These are phyloP conservation scores for Sphaerophoria taeniata DNA, from an alignment of 2,888 invertebrate genomes.

Conservation along the genomic window DNA sequence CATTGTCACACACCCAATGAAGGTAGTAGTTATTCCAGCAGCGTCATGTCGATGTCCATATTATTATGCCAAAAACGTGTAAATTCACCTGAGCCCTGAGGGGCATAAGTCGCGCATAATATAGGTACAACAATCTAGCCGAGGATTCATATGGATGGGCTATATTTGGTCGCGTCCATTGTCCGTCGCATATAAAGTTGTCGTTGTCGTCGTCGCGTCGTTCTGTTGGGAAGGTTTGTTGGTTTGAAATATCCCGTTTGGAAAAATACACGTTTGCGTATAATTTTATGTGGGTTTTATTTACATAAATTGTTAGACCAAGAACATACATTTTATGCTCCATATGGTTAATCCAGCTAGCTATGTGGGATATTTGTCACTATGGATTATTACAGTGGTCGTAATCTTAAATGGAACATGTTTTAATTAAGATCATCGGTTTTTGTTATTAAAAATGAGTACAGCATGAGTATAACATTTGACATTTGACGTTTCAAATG, in stretches of 20 bases:
- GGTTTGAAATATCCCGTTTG: constrained; percentile 63
- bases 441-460: too few relatives aligned
- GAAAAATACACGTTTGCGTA: constrained; percentile 70
- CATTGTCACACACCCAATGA: constrained; percentile 62
- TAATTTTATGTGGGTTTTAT: constrained; percentile 71
- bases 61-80: constrained; percentile 75
- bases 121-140: neutral
- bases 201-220: neutral
- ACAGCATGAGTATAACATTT: too few relatives aligned
- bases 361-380: neutral
- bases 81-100: constrained; percentile 71
- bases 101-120: constrained; percentile 9
- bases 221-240: constrained; percentile 16
- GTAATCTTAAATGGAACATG: too few relatives aligned
- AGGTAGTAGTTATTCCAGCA: constrained; percentile 25
- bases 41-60: constrained; percentile 65
- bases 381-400: constrained; percentile 36
- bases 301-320: constrained; percentile 70
- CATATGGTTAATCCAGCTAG: constrained; percentile 27
- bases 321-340: constrained; percentile 56
- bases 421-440: too few relatives aligned
- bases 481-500: too few relatives aligned
- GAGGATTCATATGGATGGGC: constrained; percentile 14
- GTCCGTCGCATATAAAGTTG: too few relatives aligned
- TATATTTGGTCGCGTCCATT: too few relatives aligned